Evolutionary conservation across 1,140 invertebrate genomes (phyloP), one percentile per base, ranked within the genome.

Genomic region (Orussus abietinus): DNA sequence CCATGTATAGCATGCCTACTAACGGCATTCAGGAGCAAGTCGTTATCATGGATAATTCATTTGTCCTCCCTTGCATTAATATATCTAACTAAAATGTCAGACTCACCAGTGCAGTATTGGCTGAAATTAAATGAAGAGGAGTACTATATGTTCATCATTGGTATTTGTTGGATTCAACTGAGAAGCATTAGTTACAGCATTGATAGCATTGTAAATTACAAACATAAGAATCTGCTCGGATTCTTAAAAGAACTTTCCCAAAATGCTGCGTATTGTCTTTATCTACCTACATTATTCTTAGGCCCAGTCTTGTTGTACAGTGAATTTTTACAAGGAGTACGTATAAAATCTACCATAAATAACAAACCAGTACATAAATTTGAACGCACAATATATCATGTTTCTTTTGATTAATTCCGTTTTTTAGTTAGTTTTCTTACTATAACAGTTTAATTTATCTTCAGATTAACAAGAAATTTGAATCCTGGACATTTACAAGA

Each of bases 301-400:
- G 90, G 90, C 30, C 90, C 90, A 14, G 73, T 92, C 35, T 78
- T 93, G 46, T 73, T 83, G 4, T 92, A 85, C 71, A 74, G 80
- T 49, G 76, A 83, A 54, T 87, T 83, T 72, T 49, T 72, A 15
- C 39, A 64, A 15, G 73, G 77, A 44, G 78, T 82, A 65, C 55
- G 66, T 65, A 45, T 29, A 14, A 17, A 32, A n/a, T n/a, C n/a
- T n/a, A n/a, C 21, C n/a, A 18, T 4, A 34, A 32, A 2, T 18
- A 19, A 14, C 38, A 53, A 72, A 46, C 66, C 60, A 37, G 63
- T n/a, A n/a, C 59, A 43, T 35, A 10, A n/a, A 40, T 48, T 46
- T 43, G n/a, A n/a, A 13, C 32, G 11, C 15, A 13, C 17, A 44
- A 33, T 49, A 19, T 4, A 29, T 52, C 39, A 30, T 39, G 34